Conservation (phyloP, 2,113 vertebrate genomes). For the Siphamia tubifer region DNA sequence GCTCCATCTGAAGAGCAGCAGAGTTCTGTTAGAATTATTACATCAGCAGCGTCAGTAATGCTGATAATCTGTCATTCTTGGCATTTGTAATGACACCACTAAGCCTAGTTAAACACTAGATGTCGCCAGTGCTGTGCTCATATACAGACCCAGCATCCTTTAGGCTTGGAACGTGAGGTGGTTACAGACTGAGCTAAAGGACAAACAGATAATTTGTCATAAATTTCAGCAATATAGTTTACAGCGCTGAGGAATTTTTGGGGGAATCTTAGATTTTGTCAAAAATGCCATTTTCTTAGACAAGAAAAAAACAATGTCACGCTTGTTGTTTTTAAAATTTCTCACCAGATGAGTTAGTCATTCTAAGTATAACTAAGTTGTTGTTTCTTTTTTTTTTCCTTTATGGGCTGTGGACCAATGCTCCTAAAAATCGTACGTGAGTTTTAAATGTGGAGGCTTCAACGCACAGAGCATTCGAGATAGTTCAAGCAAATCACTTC, state of each 20-base stretch:
- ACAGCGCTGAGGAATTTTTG: not conserved
- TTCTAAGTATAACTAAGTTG: not conserved
- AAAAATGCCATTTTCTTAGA: not conserved
- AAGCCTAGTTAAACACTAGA: constrained; percentile 51
- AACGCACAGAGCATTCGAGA: not conserved
- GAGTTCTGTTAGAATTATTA: not conserved
- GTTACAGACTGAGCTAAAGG: not conserved
- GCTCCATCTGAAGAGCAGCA: not conserved
- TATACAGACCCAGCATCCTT: too few species aligned
- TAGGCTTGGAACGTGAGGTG: not conserved
- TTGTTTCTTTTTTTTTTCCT: not conserved
- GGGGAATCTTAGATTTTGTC: not conserved
- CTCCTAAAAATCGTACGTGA: constrained; percentile 1
- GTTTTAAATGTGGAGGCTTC: not conserved
- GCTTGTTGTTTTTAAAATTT: not conserved
- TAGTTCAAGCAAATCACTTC: not conserved
- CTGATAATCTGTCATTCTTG: not conserved
- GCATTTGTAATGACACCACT: not conserved
- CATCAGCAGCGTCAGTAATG: not conserved
- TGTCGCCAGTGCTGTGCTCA: constrained; percentile 32
- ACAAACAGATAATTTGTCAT: not conserved
- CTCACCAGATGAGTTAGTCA: not conserved
- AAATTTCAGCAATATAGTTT: not conserved
- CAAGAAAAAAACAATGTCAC: not conserved
- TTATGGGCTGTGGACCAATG: constrained; percentile 32